phyloP scores from a whole-genome alignment of 2,888 invertebrate species.

The Apoda limacodes region DNA sequence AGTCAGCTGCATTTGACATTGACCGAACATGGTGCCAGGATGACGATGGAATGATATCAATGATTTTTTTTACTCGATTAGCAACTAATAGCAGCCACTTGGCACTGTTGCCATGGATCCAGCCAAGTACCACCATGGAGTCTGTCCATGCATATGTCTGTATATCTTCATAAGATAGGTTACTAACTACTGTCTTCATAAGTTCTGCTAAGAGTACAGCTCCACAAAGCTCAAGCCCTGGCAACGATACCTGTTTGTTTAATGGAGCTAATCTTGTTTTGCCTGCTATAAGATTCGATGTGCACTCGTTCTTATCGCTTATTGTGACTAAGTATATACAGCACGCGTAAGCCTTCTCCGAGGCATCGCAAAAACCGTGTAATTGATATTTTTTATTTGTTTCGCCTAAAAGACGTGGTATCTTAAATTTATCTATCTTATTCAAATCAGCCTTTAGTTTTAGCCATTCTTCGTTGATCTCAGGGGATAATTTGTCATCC shows the following conservation, averaged over 20 bases:
- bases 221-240: not conserved
- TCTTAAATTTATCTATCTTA: conserved; percentile 1
- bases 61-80: not conserved
- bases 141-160: not conserved
- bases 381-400: conserved; percentile 1
- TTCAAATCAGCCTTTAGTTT: conserved; percentile 1
- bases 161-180: not conserved
- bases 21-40: too few relatives aligned
- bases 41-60: not conserved
- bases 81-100: not conserved
- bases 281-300: too few relatives aligned
- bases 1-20: conserved; percentile 2
- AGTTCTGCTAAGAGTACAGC: not conserved
- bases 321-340: not conserved
- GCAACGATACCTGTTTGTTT: not conserved
- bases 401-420: conserved; percentile 2
- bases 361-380: conserved; percentile 4
- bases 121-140: too few relatives aligned
- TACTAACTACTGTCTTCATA: not conserved
- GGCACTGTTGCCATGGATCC: too few relatives aligned
- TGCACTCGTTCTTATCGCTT: conserved; percentile 2
- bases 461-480: conserved; percentile 3
- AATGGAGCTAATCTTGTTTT: too few relatives aligned
- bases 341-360: conserved; percentile 1
- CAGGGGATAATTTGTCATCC: too few relatives aligned